Conservation (phyloP, 1,140 invertebrate species). For the Sycobia sp. region DNA sequence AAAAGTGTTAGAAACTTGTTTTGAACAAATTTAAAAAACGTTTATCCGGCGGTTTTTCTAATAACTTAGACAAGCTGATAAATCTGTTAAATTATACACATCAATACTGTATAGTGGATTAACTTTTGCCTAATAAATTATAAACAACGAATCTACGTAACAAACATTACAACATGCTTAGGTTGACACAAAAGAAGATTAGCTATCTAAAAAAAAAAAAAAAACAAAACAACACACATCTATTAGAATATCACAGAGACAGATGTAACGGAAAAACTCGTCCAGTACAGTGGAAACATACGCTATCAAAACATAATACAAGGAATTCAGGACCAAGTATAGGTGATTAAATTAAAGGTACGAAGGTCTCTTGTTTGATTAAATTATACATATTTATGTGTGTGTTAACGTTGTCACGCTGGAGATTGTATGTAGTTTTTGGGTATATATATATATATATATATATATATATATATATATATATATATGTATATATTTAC, state of each 20-base stretch:
- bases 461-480: conserved; percentile 1
- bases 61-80: background rate
- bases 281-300: conserved; percentile 37
- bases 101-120: no score
- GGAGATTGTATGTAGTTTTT: conserved; percentile 12
- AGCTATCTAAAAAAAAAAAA: conserved; percentile 25
- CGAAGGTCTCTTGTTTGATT: conserved; percentile 13
- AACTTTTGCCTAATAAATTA: no score
- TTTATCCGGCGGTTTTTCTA: background rate
- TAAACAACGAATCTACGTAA: conserved; percentile 15
- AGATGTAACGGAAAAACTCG: conserved; percentile 58
- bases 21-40: conserved; percentile 9
- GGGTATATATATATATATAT: background rate
- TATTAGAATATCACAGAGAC: conserved; percentile 56
- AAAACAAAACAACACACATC: no score
- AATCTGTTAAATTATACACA: no score
- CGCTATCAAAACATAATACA: conserved; percentile 8
- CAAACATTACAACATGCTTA: conserved; percentile 19
- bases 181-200: conserved; percentile 17
- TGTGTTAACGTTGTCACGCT: conserved; percentile 19
- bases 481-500: no score
- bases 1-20: background rate
- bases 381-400: conserved; percentile 6
- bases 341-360: conserved; percentile 3
- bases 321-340: conserved; percentile 5